phyloP scores from a whole-genome alignment of 2,113 vertebrate species.

The Podarcis muralis region DNA sequence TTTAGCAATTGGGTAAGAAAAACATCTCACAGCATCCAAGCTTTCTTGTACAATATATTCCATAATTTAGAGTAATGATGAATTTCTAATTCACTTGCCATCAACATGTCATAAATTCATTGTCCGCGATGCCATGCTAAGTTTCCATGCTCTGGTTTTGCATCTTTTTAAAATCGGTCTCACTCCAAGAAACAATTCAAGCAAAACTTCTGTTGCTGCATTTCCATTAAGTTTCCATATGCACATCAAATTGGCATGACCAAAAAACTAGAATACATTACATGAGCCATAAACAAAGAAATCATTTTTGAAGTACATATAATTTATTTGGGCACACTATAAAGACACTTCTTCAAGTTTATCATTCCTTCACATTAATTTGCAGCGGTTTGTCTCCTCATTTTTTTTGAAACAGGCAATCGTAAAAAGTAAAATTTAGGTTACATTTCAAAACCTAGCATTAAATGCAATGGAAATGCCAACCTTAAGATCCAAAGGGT shows the following conservation, averaged over 20 bases:
- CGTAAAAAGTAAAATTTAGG: neutral
- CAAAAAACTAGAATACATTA: slow-evolving; percentile 27
- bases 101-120: slow-evolving; percentile 32
- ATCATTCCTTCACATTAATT: slow-evolving; percentile 2
- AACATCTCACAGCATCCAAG: neutral
- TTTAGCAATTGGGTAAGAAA: slow-evolving; percentile 13
- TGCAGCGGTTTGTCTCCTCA: neutral
- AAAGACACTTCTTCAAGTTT: neutral
- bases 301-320: neutral
- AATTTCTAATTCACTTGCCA: neutral
- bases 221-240: slow-evolving; percentile 16
- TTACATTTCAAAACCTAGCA: neutral
- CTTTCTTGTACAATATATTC: neutral
- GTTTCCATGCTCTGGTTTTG: slow-evolving; percentile 10
- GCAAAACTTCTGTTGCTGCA: slow-evolving; percentile 15
- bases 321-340: neutral
- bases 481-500: neutral
- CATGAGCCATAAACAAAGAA: neutral
- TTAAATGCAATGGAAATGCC: neutral
- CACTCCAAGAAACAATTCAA: slow-evolving; percentile 25
- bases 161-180: neutral
- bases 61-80: slow-evolving; percentile 27
- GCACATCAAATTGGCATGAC: neutral
- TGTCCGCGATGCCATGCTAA: neutral
- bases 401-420: neutral